Evolutionary conservation across 2,888 invertebrate genomes (phyloP).

Genomic region (Deilephila porcellus): DNA sequence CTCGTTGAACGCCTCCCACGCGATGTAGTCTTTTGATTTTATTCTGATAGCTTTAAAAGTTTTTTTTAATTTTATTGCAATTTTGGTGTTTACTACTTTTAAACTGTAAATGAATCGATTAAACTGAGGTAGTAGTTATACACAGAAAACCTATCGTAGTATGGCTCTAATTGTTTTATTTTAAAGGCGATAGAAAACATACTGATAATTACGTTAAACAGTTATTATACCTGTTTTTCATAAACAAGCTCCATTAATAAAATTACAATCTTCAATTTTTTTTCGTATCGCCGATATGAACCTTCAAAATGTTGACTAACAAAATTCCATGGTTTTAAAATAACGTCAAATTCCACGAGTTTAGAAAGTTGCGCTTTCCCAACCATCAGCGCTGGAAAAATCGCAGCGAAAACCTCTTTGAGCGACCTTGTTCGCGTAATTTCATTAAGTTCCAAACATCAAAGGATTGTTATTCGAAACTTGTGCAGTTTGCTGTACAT

Average conservation of each 20-base stretch:
- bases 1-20: neutral
- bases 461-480: slow-evolving; percentile 24
- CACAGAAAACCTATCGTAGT: too few species aligned
- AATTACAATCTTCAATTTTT: too few species aligned
- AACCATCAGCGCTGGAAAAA: neutral
- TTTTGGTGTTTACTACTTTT: too few species aligned
- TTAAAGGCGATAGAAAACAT: too few species aligned
- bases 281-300: too few species aligned
- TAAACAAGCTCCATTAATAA: too few species aligned
- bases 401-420: neutral
- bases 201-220: too few species aligned
- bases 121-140: too few species aligned
- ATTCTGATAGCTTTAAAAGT: neutral
- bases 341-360: neutral
- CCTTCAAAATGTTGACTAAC: too few species aligned
- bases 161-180: too few species aligned
- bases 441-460: slow-evolving; percentile 21
- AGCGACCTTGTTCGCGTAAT: slow-evolving; percentile 15
- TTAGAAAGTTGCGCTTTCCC: neutral
- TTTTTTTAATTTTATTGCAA: neutral
- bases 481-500: slow-evolving; percentile 9
- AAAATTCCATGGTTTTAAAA: neutral
- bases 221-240: too few species aligned
- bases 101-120: too few species aligned
- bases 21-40: neutral